Evolutionary conservation across 2,113 vertebrate species (phyloP).

Genomic region (Halichoeres trimaculatus): DNA sequence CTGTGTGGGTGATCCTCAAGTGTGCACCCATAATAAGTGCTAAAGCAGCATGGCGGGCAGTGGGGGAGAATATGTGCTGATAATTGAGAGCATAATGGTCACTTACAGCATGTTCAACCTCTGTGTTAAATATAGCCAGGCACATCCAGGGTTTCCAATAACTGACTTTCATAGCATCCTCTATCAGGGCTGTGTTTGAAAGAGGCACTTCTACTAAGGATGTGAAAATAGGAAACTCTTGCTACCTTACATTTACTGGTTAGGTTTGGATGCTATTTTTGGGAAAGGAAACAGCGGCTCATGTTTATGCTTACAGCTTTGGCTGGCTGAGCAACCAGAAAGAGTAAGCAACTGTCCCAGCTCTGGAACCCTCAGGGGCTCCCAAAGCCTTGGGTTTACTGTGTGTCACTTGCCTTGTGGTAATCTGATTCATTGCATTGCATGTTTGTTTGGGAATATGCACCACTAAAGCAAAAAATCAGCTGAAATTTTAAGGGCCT

Average conservation of each 20-base stretch:
- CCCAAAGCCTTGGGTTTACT: slow-evolving; percentile 7
- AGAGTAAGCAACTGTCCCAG: slow-evolving; percentile 12
- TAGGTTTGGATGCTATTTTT: slow-evolving; percentile 5
- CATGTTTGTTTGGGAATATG: slow-evolving; percentile 19
- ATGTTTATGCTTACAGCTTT: not conserved
- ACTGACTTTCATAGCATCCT: not conserved
- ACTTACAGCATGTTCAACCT: slow-evolving; percentile 43
- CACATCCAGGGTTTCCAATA: slow-evolving; percentile 17
- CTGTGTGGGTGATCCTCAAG: slow-evolving; percentile 57
- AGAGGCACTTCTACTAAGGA: not conserved
- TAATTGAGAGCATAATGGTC: slow-evolving; percentile 72
- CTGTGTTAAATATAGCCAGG: slow-evolving; percentile 51
- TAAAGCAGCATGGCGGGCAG: slow-evolving; percentile 51
- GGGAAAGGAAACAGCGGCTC: not conserved
- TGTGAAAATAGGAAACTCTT: not conserved
- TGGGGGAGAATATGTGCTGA: slow-evolving; percentile 39
- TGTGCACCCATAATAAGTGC: slow-evolving; percentile 64
- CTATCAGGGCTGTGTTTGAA: slow-evolving; percentile 2
- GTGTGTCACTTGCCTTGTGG: slow-evolving; percentile 4
- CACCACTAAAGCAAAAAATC: slow-evolving; percentile 2
- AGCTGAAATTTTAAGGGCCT: not conserved
- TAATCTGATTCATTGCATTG: slow-evolving; percentile 13
- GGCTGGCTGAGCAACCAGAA: not conserved
- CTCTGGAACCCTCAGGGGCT: not conserved
- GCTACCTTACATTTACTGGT: slow-evolving; percentile 3